A percentile compares a stretch with the other conserved stretches of the same genome.
Evolutionary conservation across 2,888 invertebrate species (phyloP).

Genomic region (Drosophila demipolita): DNA sequence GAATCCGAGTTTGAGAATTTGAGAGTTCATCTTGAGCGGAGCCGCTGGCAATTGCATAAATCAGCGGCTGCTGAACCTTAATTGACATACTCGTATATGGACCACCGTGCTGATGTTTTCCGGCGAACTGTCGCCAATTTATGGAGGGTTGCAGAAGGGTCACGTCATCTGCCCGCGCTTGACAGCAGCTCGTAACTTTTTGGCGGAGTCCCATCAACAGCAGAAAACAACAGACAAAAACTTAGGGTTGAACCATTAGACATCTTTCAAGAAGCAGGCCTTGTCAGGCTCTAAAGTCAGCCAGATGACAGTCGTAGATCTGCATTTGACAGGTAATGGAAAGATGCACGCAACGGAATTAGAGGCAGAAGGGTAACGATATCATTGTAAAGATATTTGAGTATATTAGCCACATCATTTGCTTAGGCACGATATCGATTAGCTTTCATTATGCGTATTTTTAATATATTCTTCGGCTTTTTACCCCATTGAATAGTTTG

Average conservation of each 20-base stretch:
- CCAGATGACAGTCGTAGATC: slow-evolving; percentile 8
- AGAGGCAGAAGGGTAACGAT: background rate
- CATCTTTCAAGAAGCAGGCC: background rate
- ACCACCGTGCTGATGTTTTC: slow-evolving; percentile 70
- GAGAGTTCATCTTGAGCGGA: slow-evolving; percentile 27
- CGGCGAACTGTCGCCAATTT: slow-evolving; percentile 74
- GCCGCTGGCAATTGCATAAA: slow-evolving; percentile 75
- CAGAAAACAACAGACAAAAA: background rate
- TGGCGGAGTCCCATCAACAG: slow-evolving; percentile 1
- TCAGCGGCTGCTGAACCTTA: slow-evolving; percentile 67
- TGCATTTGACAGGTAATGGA: slow-evolving; percentile 7
- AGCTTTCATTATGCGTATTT: background rate
- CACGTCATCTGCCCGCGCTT: slow-evolving; percentile 70
- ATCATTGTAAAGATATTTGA: background rate
- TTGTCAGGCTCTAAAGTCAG: slow-evolving; percentile 9
- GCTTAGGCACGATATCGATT: background rate
- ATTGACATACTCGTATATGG: slow-evolving; percentile 73
- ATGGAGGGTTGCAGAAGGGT: slow-evolving; percentile 67
- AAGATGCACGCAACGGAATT: background rate
- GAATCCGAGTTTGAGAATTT: slow-evolving; percentile 21
- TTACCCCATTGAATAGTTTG: background rate
- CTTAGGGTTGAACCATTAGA: slow-evolving; percentile 15
- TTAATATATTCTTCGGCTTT: background rate
- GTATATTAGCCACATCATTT: background rate
- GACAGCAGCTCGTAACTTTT: slow-evolving; percentile 69